Evolutionary conservation across 2,888 invertebrate species (phyloP).

Genomic region (Anoplius nigerrimus): DNA sequence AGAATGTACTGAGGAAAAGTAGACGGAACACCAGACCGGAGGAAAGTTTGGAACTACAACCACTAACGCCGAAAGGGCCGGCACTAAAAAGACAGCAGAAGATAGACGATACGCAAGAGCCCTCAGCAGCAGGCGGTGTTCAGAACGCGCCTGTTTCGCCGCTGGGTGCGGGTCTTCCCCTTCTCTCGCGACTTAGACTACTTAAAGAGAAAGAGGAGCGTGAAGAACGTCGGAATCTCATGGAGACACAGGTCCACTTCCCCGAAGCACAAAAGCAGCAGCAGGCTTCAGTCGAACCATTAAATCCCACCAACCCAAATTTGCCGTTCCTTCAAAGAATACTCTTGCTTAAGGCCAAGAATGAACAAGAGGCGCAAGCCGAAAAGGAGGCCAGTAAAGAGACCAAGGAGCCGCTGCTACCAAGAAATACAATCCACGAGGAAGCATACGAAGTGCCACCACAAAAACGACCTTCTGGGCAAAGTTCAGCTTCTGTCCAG

Average conservation of each 20-base stretch:
- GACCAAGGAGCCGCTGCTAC: slow-evolving; percentile 64
- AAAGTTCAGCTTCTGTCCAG: slow-evolving; percentile 6
- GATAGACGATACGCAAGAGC: slow-evolving; percentile 72
- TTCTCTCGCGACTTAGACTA: slow-evolving; percentile 85
- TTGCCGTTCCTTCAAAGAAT: slow-evolving; percentile 86
- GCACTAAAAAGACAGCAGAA: slow-evolving; percentile 74
- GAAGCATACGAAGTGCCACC: slow-evolving; percentile 37
- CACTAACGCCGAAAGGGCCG: slow-evolving; percentile 76
- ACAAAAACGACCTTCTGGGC: slow-evolving; percentile 27
- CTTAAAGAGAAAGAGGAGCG: slow-evolving; percentile 90
- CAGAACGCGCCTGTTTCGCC: slow-evolving; percentile 83
- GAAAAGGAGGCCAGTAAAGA: slow-evolving; percentile 57
- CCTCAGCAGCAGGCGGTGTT: slow-evolving; percentile 64
- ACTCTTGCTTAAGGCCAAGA: slow-evolving; percentile 85
- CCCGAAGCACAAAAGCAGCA: slow-evolving; percentile 37
- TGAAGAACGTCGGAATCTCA: slow-evolving; percentile 69
- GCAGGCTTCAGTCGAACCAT: slow-evolving; percentile 45
- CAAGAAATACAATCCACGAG: slow-evolving; percentile 51
- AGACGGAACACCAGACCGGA: slow-evolving; percentile 73
- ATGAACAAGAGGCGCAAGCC: slow-evolving; percentile 78
- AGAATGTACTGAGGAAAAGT: slow-evolving; percentile 79
- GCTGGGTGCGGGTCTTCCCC: slow-evolving; percentile 89
- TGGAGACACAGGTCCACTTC: slow-evolving; percentile 52
- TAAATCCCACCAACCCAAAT: slow-evolving; percentile 59
- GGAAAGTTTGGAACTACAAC: slow-evolving; percentile 84